Evolutionary conservation across 1,140 invertebrate genomes (phyloP), one percentile per base, ranked within the genome.

Genomic region (Cydia strobilella): DNA sequence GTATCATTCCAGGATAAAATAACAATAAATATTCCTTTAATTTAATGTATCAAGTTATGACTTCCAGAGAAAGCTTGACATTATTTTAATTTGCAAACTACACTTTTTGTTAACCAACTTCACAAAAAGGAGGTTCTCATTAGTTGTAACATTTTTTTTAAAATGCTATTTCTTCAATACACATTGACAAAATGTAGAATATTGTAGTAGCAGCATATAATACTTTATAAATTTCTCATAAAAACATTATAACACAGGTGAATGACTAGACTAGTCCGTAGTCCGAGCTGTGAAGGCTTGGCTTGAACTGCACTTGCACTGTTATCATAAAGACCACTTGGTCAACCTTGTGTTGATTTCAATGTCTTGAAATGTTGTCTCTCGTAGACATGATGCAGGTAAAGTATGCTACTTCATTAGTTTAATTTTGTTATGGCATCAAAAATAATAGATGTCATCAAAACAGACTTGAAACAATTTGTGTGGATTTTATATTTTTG

Each of bases 261-360:
- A 71, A 73, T 65, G 74, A 48, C 39, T 39, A 25, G 25, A 25
- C 25, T 31, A 31, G 39, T n/a, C n/a, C n/a, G 51, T 59, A 2
- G 66, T 66, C 59, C 54, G 59, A 73, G 75, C 77, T 78, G 80
- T 35, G 75, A 39, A 13, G 27, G 42, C 18, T 71, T 80, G 77
- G 73, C 62, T 45, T 76, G 66, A 73, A n/a, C 18, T 2, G 42
- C 42, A 71, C 51, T 63, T 81, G 76, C 77, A 71, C 75, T 73
- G 35, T 83, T 78, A 93, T 94, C 93, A 86, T 76, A 84, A 85
- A 93, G 94, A 93, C 94, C 94, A 94, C 93, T 94, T 93, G 90
- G 74, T 85, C 85, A 86, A 81, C 81, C 75, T 77, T 72, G 51
- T 80, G 83, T 85, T 92, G 86, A 81, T 74, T 86, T 89, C 90